Evolutionary conservation across 2,113 vertebrate species (phyloP), one percentile per base, ranked within the genome.

Genomic region (Microcebus ravelobensis): DNA sequence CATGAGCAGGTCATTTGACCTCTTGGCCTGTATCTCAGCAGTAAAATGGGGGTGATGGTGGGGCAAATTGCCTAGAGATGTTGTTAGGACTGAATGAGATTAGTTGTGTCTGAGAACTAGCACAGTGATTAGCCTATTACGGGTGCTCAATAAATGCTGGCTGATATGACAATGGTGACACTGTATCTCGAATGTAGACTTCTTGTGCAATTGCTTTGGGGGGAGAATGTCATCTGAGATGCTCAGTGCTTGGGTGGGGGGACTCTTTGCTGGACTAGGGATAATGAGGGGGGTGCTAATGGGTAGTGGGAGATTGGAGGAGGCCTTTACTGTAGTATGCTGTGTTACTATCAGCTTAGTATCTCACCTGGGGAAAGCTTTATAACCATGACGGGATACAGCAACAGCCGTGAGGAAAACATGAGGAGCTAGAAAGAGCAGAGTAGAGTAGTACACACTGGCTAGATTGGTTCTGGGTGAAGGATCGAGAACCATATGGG

Each of bases 401-500:
- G 29, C 25, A 45, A 23, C 57, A 82, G 17, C 8, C 27, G 11
- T 27, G 48, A 61, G 42, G 81, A 52, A 68, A 52, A 14, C 13
- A 5, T 29, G 27, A 42, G 80, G 39, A 68, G 3, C 14, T 34
- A 29, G 65, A 21, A 68, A 74, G 25, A 83, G 57, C 10, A 90
- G n/a, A 77, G 18, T 17, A 80, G n/a, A 77, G 18, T 17, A 80
- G n/a, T n/a, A 65, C 27, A 6, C 31, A 17, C 2, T 39, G 27
- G 68, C n/a, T 57, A 20, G 42, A 63, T 31, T 39, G 31, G 25
- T 50, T 3, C 13, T 91, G 29, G 0, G 0, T 85, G 2, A 39
- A 79, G 13, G 2, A 1, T 29, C 2, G 4, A 9, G n/a, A 50
- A 6, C 3, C 2, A 36, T 13, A 18, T 36, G n/a, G 29, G 21